A percentile compares a stretch with the other conserved stretches of the same genome.
phyloP scores from a whole-genome alignment of 2,888 invertebrate species.

The Neoscelio sp. region DNA sequence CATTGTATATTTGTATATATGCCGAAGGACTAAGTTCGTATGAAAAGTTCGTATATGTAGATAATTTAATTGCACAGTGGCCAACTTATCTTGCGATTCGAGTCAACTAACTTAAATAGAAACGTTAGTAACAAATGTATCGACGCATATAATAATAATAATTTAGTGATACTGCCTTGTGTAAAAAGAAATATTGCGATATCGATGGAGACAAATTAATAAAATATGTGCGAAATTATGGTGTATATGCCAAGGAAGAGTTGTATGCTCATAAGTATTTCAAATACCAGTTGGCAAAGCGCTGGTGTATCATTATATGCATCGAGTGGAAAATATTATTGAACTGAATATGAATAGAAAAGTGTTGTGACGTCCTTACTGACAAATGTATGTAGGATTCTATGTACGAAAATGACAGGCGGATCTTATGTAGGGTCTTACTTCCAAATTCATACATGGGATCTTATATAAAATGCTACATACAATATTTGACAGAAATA shows the following conservation, averaged over 20 bases:
- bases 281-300: conserved; percentile 4
- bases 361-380: too few species aligned
- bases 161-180: conserved; percentile 3
- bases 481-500: too few species aligned
- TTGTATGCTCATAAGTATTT: conserved; percentile 7
- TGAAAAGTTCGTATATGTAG: conserved; percentile 35
- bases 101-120: conserved; percentile 21
- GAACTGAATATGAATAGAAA: conserved; percentile 8
- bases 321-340: conserved; percentile 4
- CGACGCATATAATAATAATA: too few species aligned
- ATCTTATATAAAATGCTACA: too few species aligned
- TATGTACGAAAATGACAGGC: too few species aligned
- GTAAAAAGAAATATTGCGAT: conserved; percentile 3
- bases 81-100: conserved; percentile 41
- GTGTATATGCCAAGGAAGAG: conserved; percentile 18
- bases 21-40: conserved; percentile 36
- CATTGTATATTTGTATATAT: too few species aligned
- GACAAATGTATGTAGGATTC: too few species aligned
- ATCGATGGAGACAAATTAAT: conserved; percentile 26
- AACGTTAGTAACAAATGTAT: too few species aligned
- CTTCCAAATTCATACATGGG: too few species aligned
- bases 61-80: conserved; percentile 49
- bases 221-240: conserved; percentile 21
- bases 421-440: too few species aligned
- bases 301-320: background rate